phyloP scores from a whole-genome alignment of 1,140 invertebrate genomes.

The Physella acuta region DNA sequence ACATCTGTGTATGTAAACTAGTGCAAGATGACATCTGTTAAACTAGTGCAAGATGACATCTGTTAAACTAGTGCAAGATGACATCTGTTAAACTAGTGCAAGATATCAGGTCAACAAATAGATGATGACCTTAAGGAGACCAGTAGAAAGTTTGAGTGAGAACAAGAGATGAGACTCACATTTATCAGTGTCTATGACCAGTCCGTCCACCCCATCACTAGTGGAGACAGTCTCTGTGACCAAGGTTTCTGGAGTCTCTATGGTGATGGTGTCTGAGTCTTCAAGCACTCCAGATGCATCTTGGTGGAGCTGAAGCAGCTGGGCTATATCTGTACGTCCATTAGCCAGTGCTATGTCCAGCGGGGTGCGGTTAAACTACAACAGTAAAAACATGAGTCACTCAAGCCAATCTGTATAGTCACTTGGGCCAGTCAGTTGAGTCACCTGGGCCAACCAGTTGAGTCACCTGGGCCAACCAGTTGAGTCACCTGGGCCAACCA shows the following conservation, averaged over 20 bases:
- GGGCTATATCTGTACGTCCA: conserved; percentile 67
- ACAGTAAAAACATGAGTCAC: too few species aligned
- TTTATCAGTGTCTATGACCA: conserved; percentile 27
- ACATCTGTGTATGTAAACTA: too few species aligned
- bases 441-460: too few species aligned
- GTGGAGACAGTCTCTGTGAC: conserved; percentile 32
- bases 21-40: too few species aligned
- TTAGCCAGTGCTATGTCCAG: conserved; percentile 74
- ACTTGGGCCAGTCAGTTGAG: too few species aligned
- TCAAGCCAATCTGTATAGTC: too few species aligned
- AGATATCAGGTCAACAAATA: neutral
- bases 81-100: too few species aligned
- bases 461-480: too few species aligned
- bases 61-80: too few species aligned
- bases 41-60: too few species aligned
- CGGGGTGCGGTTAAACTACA: conserved; percentile 81
- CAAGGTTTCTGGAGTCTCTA: conserved; percentile 48
- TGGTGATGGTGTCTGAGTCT: conserved; percentile 46
- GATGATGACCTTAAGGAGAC: neutral
- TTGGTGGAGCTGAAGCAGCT: conserved; percentile 63
- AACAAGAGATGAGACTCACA: conserved; percentile 5
- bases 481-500: too few species aligned
- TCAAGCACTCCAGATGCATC: conserved; percentile 37
- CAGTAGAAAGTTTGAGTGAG: neutral
- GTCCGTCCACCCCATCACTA: conserved; percentile 17